Base-by-base conservation (phyloP, 2,113 vertebrate genomes). In the Neofelis nebulosa region DNA sequence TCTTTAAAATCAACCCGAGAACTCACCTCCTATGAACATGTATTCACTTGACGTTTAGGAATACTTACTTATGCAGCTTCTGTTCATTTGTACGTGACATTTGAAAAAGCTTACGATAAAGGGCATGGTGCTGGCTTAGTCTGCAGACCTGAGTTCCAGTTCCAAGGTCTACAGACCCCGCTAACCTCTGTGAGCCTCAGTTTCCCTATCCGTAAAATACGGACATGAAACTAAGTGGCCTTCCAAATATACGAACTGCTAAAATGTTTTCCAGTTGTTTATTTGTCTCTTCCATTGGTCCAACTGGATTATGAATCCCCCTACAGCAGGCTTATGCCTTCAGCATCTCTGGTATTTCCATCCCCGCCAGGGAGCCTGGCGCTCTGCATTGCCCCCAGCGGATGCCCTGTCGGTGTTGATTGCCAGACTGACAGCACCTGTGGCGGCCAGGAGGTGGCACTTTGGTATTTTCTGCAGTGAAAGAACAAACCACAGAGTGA, bases 401-500 rank as follows among this genome's bases (percentile, higher is more conserved):
- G 55, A 7, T 11, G 0, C 78, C 92, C 57, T 76, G 63, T 68
- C 73, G 6, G 0, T 25, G 16, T 61, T 29, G 19, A 25, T 25
- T 48, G 61, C 91, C 73, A 21, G 9, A 68, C 4, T 63, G 74
- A 93, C 45, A 61, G 50, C 86, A 36, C 85, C 83, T 52, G 38
- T 79, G 89, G 76, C 8, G n/a, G 48, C 79, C 93, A 94, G 91
- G 91, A 91, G 94, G 52, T 80, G 93, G 57, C 92, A 94, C 90
- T 95, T 97, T 25, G 50, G 88, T 91, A 55, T 97, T 97, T 94
- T 82, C 78, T 95, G 81, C 94, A 87, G 1, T 89, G 45, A 45
- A 45, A 57, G 25, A 97, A 76, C 41, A 84, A 89, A 86, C 63
- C 61, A 88, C 23, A 33, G 29, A 89, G 41, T 52, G 83, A 97